A percentile compares a stretch with the other conserved stretches of the same genome.
Conservation (phyloP, 2,888 invertebrate species). For the Folsomia manolachei region DNA sequence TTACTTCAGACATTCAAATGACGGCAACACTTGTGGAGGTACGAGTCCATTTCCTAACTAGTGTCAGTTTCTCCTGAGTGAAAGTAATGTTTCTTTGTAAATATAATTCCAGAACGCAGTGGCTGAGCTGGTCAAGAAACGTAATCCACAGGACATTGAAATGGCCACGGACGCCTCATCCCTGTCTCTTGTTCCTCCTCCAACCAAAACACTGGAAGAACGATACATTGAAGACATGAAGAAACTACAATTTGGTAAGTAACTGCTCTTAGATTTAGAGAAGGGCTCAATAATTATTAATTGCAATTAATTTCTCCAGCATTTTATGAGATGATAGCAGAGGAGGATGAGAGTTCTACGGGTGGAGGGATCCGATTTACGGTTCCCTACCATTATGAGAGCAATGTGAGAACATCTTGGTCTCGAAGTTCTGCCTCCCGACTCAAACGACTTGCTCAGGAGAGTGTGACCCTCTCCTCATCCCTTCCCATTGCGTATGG, state of each 20-base stretch:
- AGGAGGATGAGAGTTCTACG: slow-evolving; percentile 62
- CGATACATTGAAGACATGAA: slow-evolving; percentile 84
- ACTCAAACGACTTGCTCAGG: slow-evolving; percentile 88
- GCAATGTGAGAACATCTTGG: slow-evolving; percentile 78
- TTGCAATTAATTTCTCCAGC: slow-evolving; percentile 59
- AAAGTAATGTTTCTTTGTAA: too few species aligned
- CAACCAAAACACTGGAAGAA: slow-evolving; percentile 65
- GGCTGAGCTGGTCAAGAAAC: slow-evolving; percentile 33
- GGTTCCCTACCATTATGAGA: slow-evolving; percentile 85
- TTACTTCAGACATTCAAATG: slow-evolving; percentile 85
- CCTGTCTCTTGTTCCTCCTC: slow-evolving; percentile 51
- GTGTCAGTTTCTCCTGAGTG: neutral
- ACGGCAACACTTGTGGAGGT: slow-evolving; percentile 57
- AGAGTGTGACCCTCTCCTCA: slow-evolving; percentile 88
- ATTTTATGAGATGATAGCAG: slow-evolving; percentile 87
- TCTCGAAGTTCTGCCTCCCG: slow-evolving; percentile 81
- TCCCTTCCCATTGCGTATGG: slow-evolving; percentile 87
- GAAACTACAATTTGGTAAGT: slow-evolving; percentile 78
- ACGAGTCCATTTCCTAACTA: neutral
- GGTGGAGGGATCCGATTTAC: slow-evolving; percentile 70
- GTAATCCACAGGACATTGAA: slow-evolving; percentile 45
- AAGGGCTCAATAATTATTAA: neutral
- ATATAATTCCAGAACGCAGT: slow-evolving; percentile 39
- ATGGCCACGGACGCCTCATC: slow-evolving; percentile 39
- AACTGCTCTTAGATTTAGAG: neutral